Conservation (phyloP, 1,140 invertebrate genomes). For the Platorchestia sp. region DNA sequence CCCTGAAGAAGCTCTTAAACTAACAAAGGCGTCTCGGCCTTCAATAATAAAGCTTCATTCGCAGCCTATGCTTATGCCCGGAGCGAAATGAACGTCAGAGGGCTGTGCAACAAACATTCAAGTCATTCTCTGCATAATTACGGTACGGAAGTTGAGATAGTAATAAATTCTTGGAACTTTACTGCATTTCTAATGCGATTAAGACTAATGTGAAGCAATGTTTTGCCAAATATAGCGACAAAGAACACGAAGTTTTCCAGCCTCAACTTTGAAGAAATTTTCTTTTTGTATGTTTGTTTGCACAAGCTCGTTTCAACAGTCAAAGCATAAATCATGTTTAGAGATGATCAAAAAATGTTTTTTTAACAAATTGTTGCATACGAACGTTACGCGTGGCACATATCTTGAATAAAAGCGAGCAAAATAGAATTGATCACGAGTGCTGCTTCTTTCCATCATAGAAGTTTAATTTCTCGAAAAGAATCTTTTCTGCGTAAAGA, state of each 20-base stretch:
- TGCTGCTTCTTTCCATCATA: too few relatives aligned
- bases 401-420: too few relatives aligned
- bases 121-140: neutral
- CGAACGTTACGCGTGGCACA: too few relatives aligned
- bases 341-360: too few relatives aligned
- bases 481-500: too few relatives aligned
- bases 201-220: neutral
- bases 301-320: neutral
- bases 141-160: neutral
- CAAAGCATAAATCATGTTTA: too few relatives aligned
- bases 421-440: too few relatives aligned
- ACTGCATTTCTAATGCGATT: neutral
- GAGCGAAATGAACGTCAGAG: neutral
- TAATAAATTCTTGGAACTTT: neutral
- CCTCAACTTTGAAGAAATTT: neutral
- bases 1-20: conserved; percentile 24
- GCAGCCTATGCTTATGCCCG: neutral
- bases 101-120: neutral
- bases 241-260: neutral
- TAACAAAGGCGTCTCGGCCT: conserved; percentile 34
- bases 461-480: too few relatives aligned
- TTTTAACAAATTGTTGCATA: too few relatives aligned
- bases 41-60: neutral
- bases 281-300: neutral
- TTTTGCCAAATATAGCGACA: neutral